Conservation (phyloP, 2,888 invertebrate genomes). For the Brenthis hecate region DNA sequence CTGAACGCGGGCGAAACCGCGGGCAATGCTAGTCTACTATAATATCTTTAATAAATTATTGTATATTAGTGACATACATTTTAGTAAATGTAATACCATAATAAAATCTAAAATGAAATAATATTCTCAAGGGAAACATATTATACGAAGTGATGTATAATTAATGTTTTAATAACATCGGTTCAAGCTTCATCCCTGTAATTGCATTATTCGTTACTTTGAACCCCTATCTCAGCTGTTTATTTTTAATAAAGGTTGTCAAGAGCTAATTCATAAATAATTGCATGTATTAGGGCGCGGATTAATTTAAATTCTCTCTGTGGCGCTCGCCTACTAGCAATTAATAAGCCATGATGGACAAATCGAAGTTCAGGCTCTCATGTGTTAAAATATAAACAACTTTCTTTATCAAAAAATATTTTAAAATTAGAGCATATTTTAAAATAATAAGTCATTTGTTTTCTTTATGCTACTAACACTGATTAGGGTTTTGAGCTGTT, state of each 20-base stretch:
- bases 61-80: too few relatives aligned
- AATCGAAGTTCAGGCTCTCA: not conserved
- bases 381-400: not conserved
- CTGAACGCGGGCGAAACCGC: too few relatives aligned
- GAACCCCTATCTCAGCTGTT: constrained; percentile 4
- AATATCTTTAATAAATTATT: too few relatives aligned
- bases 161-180: constrained; percentile 6
- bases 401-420: too few relatives aligned
- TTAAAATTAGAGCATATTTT: too few relatives aligned
- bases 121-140: not conserved
- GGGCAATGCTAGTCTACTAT: too few relatives aligned
- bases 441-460: too few relatives aligned
- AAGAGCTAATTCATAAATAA: constrained; percentile 2
- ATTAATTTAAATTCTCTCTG: constrained; percentile 9
- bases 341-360: constrained; percentile 5
- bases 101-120: too few relatives aligned
- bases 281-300: not conserved
- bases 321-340: constrained; percentile 3
- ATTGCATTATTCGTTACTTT: constrained; percentile 12
- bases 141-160: not conserved
- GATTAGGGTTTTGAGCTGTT: too few relatives aligned
- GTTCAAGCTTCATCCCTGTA: constrained; percentile 4
- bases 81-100: too few relatives aligned
- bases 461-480: too few relatives aligned
- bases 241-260: constrained; percentile 14